Percentiles rank a stretch among this genome's conserved stretches.
These are phyloP conservation scores for Brenthis hecate DNA, from an alignment of 2,888 invertebrate species.

Conservation along the genomic window DNA sequence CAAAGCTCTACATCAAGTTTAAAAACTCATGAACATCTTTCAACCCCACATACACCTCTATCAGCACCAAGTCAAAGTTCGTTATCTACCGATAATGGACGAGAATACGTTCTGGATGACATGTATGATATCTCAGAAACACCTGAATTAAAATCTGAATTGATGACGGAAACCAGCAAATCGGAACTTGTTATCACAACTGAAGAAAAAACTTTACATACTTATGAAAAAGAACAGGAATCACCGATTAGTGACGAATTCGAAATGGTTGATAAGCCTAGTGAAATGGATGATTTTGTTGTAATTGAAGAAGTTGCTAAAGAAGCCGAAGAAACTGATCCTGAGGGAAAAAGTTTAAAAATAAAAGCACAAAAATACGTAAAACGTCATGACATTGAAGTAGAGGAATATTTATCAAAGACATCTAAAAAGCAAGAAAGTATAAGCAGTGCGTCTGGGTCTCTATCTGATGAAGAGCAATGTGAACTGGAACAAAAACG, in stretches of 20 bases:
- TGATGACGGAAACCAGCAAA: constrained; percentile 71
- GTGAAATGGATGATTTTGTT: constrained; percentile 93
- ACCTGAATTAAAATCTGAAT: constrained; percentile 80
- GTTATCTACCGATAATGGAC: constrained; percentile 84
- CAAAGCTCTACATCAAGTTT: constrained; percentile 83
- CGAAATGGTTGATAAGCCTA: constrained; percentile 93
- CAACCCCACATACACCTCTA: constrained; percentile 83
- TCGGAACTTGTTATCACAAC: constrained; percentile 84
- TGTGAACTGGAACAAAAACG: constrained; percentile 87
- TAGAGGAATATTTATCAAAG: constrained; percentile 86
- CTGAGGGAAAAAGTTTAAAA: constrained; percentile 90
- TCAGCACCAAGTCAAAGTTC: constrained; percentile 85
- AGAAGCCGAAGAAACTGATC: constrained; percentile 91
- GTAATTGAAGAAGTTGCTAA: constrained; percentile 94
- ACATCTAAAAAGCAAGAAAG: constrained; percentile 85
- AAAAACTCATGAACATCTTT: constrained; percentile 78
- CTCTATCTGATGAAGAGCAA: constrained; percentile 84
- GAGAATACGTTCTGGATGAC: constrained; percentile 84
- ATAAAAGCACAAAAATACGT: constrained; percentile 82
- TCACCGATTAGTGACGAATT: constrained; percentile 93
- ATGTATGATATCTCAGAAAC: constrained; percentile 83
- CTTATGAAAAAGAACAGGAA: constrained; percentile 83
- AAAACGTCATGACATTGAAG: constrained; percentile 86
- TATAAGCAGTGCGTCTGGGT: constrained; percentile 81
- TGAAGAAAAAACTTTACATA: constrained; percentile 82